Evolutionary conservation across 2,888 invertebrate species (phyloP).

Genomic region (Acanthacorydalis orientalis): DNA sequence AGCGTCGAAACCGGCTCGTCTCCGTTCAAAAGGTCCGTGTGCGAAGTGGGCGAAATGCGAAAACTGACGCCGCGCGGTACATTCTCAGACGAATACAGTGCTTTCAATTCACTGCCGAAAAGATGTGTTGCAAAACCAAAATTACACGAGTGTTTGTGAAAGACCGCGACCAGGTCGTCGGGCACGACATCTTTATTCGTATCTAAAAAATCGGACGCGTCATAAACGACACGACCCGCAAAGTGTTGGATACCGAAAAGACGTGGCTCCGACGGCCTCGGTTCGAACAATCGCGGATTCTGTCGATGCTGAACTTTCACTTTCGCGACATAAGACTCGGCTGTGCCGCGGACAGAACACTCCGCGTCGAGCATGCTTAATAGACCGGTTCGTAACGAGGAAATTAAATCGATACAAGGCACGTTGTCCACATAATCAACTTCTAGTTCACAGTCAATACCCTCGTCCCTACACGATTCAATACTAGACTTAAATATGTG

Average conservation of each 20-base stretch:
- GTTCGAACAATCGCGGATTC: constrained; percentile 66
- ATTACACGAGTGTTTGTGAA: constrained; percentile 82
- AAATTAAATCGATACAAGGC: constrained; percentile 89
- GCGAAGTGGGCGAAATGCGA: constrained; percentile 78
- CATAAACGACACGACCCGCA: constrained; percentile 72
- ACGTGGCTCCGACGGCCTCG: constrained; percentile 60
- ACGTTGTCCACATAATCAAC: constrained; percentile 91
- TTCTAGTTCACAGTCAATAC: constrained; percentile 75
- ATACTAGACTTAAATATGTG: constrained; percentile 90
- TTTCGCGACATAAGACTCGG: constrained; percentile 66
- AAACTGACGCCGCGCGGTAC: constrained; percentile 66
- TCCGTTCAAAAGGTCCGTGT: constrained; percentile 65
- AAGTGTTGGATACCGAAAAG: constrained; percentile 86
- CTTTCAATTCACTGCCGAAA: constrained; percentile 85
- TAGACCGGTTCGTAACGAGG: constrained; percentile 78
- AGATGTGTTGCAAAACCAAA: constrained; percentile 95
- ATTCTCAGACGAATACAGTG: constrained; percentile 54
- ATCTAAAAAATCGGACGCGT: constrained; percentile 75
- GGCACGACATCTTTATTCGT: constrained; percentile 86
- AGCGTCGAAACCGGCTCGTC: constrained; percentile 76
- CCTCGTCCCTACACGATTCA: constrained; percentile 87
- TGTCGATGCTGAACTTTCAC: constrained; percentile 66
- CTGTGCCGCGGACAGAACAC: constrained; percentile 66
- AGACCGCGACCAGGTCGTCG: constrained; percentile 81
- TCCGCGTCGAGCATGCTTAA: constrained; percentile 85